These are phyloP conservation scores for Enteromius unitaeniatus DNA, from an alignment of 2,797 vertebrate species.

Conservation along the genomic window DNA sequence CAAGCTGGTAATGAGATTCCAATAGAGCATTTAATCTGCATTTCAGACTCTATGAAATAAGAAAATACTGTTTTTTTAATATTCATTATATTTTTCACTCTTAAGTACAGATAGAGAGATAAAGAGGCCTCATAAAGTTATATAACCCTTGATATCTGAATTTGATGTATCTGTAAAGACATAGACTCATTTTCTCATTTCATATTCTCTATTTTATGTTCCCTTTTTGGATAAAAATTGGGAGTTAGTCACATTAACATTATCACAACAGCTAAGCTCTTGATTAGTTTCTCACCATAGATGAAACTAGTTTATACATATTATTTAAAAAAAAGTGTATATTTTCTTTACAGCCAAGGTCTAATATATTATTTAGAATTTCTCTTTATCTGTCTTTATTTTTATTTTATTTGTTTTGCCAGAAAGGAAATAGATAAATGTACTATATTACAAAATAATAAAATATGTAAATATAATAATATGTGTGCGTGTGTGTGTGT, in stretches of 20 bases:
- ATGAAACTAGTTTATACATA: background rate
- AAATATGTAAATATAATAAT: too few species aligned
- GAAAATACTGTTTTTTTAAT: background rate
- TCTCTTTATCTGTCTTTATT: too few species aligned
- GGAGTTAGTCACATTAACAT: background rate
- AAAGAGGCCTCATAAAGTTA: background rate
- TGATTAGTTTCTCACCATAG: background rate
- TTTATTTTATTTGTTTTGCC: too few species aligned
- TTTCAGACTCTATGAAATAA: slow-evolving; percentile 37
- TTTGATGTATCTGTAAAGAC: background rate
- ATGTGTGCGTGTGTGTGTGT: too few species aligned
- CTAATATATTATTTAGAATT: too few species aligned
- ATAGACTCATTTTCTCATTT: background rate
- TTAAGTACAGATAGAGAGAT: background rate
- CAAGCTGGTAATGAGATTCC: slow-evolving; percentile 49
- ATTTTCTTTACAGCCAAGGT: too few species aligned
- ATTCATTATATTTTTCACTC: slow-evolving; percentile 4
- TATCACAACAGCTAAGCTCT: background rate
- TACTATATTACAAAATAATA: too few species aligned
- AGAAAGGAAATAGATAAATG: too few species aligned
- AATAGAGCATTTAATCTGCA: slow-evolving; percentile 32
- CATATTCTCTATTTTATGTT: background rate
- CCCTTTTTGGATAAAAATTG: background rate
- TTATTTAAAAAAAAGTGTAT: too few species aligned
- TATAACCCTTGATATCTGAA: background rate